Base-by-base conservation (phyloP, 92 coral and sea anemone species). In the Actinernus sp. region DNA sequence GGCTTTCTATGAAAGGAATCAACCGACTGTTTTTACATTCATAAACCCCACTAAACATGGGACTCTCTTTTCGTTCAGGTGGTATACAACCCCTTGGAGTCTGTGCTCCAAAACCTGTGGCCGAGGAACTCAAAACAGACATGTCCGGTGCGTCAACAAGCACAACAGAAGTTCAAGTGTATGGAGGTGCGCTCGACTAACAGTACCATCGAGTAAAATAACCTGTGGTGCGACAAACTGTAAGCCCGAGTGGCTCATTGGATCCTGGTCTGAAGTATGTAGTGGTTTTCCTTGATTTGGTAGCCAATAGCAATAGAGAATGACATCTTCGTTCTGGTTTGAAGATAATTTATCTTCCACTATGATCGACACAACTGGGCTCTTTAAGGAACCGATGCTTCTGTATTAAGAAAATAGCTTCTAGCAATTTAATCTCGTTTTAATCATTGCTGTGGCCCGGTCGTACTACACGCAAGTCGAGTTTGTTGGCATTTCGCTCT, bases 181-280 rank as follows among this genome's bases (percentile, higher is more conserved):
- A 8, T 56, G 55, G 45, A 65, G 58, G 48, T 81, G 88, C 61
- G 68, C 64, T 30, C 20, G 55, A 18, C 21, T 73, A 18, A 62
- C 37, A 55, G 32, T 48, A 11, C 88, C 81, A 21, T 25, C 55
- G 38, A 25, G 44, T 13, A 57, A 57, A 45, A 59, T 41, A 17
- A 40, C 31, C 30, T 81, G 88, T 45, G 88, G 74, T 23, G 6
- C 37, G 14, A 55, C 40, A 14, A 60, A 73, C 49, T 81, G 88
- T 62, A 28, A 39, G 54, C 79, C 81, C 24, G 75, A 63, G 71
- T 81, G 79, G 56, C n/a, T 38, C 39, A 26, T 64, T 9, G 88
- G 81, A 38, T 31, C 55, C 50, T 81, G 88, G 88, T 72, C 88
- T 14, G 62, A 73, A 76, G 88, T 81, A 62, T 17, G 11, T n/a